phyloP scores from a whole-genome alignment of 2,113 vertebrate species.

The Lepus europaeus region DNA sequence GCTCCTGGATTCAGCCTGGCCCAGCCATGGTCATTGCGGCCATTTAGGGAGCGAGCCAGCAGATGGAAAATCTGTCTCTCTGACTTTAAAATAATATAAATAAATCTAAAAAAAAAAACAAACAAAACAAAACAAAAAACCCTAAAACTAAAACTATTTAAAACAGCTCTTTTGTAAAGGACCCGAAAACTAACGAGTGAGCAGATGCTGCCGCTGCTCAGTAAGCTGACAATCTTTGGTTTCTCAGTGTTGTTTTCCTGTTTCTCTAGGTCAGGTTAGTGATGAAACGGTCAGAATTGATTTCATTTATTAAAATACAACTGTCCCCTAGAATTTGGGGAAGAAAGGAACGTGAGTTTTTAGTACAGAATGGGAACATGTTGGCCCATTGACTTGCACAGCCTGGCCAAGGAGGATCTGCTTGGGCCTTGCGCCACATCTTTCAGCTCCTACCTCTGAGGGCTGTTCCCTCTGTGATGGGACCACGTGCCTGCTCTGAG shows the following conservation, averaged over 20 bases:
- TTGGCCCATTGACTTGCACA: not conserved
- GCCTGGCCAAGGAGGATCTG: not conserved
- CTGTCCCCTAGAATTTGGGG: not conserved
- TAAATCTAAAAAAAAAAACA: no score
- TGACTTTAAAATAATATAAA: no score
- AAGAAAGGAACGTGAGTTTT: conserved; percentile 21
- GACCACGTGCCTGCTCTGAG: not conserved
- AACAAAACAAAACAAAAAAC: no score
- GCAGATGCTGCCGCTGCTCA: not conserved
- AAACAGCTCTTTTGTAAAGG: not conserved
- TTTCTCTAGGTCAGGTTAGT: not conserved
- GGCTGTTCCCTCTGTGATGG: not conserved
- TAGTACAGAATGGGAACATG: not conserved
- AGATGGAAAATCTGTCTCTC: no score
- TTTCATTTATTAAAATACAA: conserved; percentile 42
- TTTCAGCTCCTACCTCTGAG: not conserved
- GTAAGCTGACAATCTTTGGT: not conserved
- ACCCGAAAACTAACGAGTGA: not conserved
- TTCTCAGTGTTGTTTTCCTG: not conserved
- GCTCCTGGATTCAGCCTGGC: no score
- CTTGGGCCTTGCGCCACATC: not conserved
- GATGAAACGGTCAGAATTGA: not conserved
- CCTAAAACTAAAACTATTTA: no score
- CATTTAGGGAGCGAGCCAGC: no score
- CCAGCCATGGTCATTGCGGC: no score